Base-by-base conservation (phyloP, 2,888 invertebrate species). In the Meloe dianella region DNA sequence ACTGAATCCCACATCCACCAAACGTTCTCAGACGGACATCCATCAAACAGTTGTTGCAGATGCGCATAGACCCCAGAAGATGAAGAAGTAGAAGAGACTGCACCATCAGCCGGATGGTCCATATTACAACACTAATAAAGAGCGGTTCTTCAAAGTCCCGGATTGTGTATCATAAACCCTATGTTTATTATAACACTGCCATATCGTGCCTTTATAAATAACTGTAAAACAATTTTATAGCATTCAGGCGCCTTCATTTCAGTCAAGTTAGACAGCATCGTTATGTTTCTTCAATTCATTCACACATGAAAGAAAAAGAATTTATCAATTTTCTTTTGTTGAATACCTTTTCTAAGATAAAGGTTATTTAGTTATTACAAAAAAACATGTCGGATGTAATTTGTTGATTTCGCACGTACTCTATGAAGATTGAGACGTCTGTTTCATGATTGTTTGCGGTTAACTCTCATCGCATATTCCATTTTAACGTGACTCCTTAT, bases 171-270 rank as follows among this genome's bases (percentile, higher is more conserved):
- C 78, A 79, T 81, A 81, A 82, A 81, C 77, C 77, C 72, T 74
- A 75, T 81, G 82, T 82, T 82, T 82, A 82, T 82, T 82, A 80
- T 81, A 82, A 79, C 79, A 78, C 77, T 78, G 80, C 80, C 80
- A 81, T 82, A 75, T 76, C 77, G 71, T 77, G 78, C 79, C 79
- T 82, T 81, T 79, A 80, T 81, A 81, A 81, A 82, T 81, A 81
- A 78, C 81, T 76, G 78, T 80, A 80, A 81, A 80, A 81, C 74
- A 74, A n/a, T 75, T 82, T 82, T 81, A 81, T 79, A 73, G 75
- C 78, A 72, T 72, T 74, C 78, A 79, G 82, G 82, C 82, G 82
- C 82, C 82, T 81, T 73, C 74, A 73, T 74, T 73, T 73, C 64
- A 71, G 69, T 67, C 69, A 65, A 63, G 57, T 62, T 65, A 68